Percentiles rank a stretch among this genome's conserved stretches.
Conservation (phyloP, 2,888 invertebrate species). For the Cenopis cana region DNA sequence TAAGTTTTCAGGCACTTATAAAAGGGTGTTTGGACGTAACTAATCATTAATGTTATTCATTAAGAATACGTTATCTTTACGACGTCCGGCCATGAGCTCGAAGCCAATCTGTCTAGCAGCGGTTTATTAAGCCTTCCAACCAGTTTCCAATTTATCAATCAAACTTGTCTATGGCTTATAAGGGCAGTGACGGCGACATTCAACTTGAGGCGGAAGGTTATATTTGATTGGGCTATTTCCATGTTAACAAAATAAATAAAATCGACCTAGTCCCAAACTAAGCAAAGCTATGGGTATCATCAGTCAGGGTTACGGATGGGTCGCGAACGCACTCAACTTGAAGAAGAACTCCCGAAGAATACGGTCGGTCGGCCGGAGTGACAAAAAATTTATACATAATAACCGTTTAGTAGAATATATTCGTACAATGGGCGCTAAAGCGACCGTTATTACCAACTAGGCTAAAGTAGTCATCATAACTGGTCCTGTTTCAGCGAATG, state of each 20-base stretch:
- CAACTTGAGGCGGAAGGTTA: slow-evolving; percentile 21
- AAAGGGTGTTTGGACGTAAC: slow-evolving; percentile 32
- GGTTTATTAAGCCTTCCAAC: slow-evolving; percentile 26
- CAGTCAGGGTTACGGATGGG: no score
- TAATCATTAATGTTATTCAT: slow-evolving; percentile 35
- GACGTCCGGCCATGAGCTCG: slow-evolving; percentile 39
- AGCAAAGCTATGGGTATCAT: no score
- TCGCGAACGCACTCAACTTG: no score
- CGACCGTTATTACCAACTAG: no score
- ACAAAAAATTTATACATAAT: no score
- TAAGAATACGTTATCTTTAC: slow-evolving; percentile 39
- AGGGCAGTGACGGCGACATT: slow-evolving; percentile 22
- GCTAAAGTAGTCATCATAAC: no score
- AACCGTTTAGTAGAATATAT: no score
- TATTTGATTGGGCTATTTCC: background rate
- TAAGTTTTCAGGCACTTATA: background rate
- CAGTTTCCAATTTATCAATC: slow-evolving; percentile 41
- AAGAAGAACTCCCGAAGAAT: no score
- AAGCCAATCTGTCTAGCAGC: slow-evolving; percentile 40
- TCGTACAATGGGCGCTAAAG: no score
- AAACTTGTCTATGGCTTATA: slow-evolving; percentile 27
- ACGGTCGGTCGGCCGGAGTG: no score
- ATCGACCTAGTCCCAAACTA: no score
- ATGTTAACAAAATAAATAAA: no score
- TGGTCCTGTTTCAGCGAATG: background rate